A percentile compares a stretch with the other conserved stretches of the same genome.
Conservation (phyloP, 1,140 invertebrate genomes). For the Myzus persicae region DNA sequence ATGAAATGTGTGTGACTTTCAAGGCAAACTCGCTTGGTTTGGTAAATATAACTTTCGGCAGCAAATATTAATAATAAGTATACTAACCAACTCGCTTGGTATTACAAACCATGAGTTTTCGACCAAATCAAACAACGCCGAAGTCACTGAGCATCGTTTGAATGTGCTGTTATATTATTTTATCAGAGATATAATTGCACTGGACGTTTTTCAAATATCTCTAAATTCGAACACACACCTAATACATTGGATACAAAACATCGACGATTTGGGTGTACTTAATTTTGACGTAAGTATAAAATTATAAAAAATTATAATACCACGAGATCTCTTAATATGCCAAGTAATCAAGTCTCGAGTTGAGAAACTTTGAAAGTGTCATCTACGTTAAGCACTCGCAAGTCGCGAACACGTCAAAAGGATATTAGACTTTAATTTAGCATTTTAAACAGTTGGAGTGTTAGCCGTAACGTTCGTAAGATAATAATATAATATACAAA, state of each 20-base stretch:
- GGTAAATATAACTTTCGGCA: too few relatives aligned
- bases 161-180: neutral
- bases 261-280: neutral
- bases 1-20: too few relatives aligned
- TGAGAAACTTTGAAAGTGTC: neutral
- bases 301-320: too few relatives aligned
- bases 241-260: neutral
- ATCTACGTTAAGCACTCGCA: neutral
- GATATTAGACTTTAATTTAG: neutral
- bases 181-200: neutral
- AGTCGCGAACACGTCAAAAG: neutral
- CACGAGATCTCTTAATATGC: too few relatives aligned
- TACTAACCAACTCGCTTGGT: neutral
- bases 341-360: neutral
- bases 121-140: neutral
- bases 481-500: neutral
- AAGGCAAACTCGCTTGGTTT: too few relatives aligned
- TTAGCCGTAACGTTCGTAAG: neutral
- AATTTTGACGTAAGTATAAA: too few relatives aligned
- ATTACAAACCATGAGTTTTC: neutral
- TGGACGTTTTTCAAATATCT: neutral
- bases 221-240: neutral
- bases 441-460: neutral
- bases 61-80: too few relatives aligned
- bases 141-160: neutral